Conservation (phyloP, 1,140 invertebrate species). For the Proales similis region DNA sequence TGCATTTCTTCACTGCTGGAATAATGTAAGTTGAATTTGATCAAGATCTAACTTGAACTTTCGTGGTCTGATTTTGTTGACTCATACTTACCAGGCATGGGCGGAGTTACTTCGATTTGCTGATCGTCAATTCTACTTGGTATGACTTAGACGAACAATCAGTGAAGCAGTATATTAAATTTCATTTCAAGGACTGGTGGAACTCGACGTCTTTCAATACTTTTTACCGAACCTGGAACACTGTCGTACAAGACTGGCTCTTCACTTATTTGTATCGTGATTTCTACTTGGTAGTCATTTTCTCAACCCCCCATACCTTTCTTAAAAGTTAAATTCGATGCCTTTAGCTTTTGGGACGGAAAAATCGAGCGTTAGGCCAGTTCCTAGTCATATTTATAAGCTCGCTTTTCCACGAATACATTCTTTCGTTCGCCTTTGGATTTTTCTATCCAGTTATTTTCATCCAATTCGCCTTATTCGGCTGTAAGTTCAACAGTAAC, state of each 20-base stretch:
- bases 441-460: conserved; percentile 81
- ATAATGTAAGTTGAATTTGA: conserved; percentile 65
- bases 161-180: no score
- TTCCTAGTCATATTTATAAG: conserved; percentile 59
- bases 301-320: not conserved
- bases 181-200: conserved; percentile 77
- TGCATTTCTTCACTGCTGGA: conserved; percentile 74
- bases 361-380: conserved; percentile 50
- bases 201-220: conserved; percentile 68
- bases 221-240: conserved; percentile 84
- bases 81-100: conserved; percentile 55
- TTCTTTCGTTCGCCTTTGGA: conserved; percentile 66
- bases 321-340: not conserved
- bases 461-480: conserved; percentile 54
- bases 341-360: conserved; percentile 53
- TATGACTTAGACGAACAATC: conserved; percentile 39
- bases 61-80: conserved; percentile 9
- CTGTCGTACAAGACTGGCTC: conserved; percentile 86
- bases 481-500: conserved; percentile 43
- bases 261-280: conserved; percentile 84
- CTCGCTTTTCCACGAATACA: conserved; percentile 74
- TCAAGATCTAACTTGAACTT: conserved; percentile 53
- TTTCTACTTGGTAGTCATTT: conserved; percentile 49
- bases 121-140: conserved; percentile 61
- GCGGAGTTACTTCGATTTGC: conserved; percentile 77